Base-by-base conservation (phyloP, 2,113 vertebrate species). In the Eubucco bourcierii region DNA sequence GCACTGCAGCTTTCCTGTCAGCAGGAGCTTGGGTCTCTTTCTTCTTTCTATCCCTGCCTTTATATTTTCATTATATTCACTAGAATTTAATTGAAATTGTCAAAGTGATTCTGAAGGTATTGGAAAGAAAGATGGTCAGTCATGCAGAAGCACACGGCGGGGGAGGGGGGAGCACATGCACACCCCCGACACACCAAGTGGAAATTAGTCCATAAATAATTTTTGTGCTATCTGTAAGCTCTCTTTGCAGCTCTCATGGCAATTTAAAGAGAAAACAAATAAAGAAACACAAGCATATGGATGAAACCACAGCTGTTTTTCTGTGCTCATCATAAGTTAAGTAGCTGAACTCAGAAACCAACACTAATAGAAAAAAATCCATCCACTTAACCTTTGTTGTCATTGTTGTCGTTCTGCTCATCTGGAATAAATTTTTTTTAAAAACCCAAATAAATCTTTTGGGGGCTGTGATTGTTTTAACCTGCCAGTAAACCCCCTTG, bases 401-500 rank as follows among this genome's bases (percentile, higher is more conserved):
- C 52, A 19, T 87, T 87, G 84, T 59, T 72, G 66, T 52, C 52
- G 24, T 87, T 87, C 59, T 66, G 71, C 34, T 94, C 37, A 80
- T 96, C 87, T 94, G 77, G 61, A 77, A 53, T 80, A 74, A 59
- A 88, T 80, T 79, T 3, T 2, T 16, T 3, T 2, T 16, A 73
- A 65, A 39, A 39, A 39, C 37, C 10, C 37, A 33, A 64, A 86
- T 5, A 90, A 90, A 74, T 86, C 80, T 95, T 91, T 47, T 20
- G 60, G 80, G 52, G 59, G 9, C 70, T 50, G 67, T 63, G 71
- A 89, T 95, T 90, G 28, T 94, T 96, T 92, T 92, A 96, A 89
- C 93, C 81, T 83, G 91, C 72, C 92, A 91, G 79, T 87, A 93
- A 94, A 94, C 52, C 79, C 75, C 78, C 91, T 82, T 76, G 88